These are phyloP conservation scores for Syndactyla subalaris DNA, from an alignment of 2,797 vertebrate genomes.

Conservation along the genomic window DNA sequence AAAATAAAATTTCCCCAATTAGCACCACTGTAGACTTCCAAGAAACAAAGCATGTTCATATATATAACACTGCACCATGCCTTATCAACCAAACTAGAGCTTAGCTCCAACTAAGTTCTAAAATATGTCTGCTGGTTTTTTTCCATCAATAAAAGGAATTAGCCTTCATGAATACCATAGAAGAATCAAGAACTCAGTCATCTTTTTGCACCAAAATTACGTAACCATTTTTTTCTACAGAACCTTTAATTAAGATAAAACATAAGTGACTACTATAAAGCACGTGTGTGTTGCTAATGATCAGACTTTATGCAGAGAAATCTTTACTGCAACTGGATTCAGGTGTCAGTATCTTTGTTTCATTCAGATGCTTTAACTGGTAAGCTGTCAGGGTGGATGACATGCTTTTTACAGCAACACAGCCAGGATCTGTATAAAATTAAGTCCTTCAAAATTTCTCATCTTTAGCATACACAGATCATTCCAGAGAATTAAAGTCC, in stretches of 20 bases:
- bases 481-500: fast-evolving
- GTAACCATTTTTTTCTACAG: neutral
- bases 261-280: neutral
- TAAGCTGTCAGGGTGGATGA: neutral
- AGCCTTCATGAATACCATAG: neutral
- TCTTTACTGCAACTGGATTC: neutral
- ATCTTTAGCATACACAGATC: neutral
- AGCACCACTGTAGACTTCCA: neutral
- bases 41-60: neutral
- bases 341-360: neutral
- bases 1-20: neutral
- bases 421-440: neutral
- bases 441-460: neutral
- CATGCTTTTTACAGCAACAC: neutral
- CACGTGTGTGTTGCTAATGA: neutral
- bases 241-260: neutral
- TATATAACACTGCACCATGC: neutral
- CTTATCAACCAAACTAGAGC: neutral
- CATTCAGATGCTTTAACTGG: neutral
- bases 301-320: neutral
- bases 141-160: neutral
- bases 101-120: neutral
- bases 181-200: neutral
- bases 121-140: neutral
- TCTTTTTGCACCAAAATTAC: neutral